Base-by-base conservation (phyloP, 2,888 invertebrate species). In the Sesia bembeciformis region DNA sequence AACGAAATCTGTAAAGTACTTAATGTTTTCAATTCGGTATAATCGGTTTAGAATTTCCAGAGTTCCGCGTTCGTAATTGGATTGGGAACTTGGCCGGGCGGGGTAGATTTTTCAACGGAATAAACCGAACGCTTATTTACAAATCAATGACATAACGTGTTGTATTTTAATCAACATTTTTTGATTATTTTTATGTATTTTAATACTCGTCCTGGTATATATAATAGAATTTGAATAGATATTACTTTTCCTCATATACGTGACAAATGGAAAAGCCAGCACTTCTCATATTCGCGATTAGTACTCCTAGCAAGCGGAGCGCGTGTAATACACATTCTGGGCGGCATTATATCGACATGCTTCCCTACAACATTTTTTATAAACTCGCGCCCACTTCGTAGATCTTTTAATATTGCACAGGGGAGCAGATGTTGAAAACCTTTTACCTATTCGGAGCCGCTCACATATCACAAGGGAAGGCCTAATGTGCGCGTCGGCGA, bases 11-110 rank as follows among this genome's bases (percentile, higher is more conserved):
- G 76, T 81, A 74, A 79, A 84, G 85, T 88, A 84, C 87, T 86
- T 88, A 87, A 87, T 87, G 87, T 87, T 87, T 88, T 88, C 87
- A 87, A 88, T 88, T 88, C 84, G 76, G 84, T 83, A 85, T 88
- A 88, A 88, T 88, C 88, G 88, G 87, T 88, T 88, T 88, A 88
- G 87, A 85, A 88, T 88, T 88, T 88, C 82, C 85, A 76, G 82
- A 78, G 86, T 85, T 81, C 78, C 81, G 82, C 83, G 69, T 72
- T 75, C 68, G 84, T 88, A 88, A 88, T 88, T 87, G 88, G 86
- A 87, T 86, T 83, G 80, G 77, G 74, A 79, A 81, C 81, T 84
- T 80, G 75, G 69, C 67, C 73, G 72, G n/a, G 52, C 7, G 61
- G 56, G 77, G 81, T 74, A 77, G 76, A 78, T 77, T 81, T 84